phyloP scores from a whole-genome alignment of 2,113 vertebrate species.

The Ciconia stormi region DNA sequence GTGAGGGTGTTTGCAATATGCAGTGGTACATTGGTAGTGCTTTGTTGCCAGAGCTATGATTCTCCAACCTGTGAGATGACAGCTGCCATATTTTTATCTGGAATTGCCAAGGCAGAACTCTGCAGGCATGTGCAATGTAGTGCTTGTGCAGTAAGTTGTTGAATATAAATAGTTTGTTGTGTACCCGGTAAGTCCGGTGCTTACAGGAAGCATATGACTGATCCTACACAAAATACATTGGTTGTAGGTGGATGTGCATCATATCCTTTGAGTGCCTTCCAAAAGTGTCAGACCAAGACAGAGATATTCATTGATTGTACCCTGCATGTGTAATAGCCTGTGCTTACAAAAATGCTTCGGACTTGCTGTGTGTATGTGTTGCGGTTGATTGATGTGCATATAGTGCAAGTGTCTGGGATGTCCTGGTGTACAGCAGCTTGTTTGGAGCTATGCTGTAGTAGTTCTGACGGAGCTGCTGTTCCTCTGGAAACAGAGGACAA shows the following conservation, averaged over 20 bases:
- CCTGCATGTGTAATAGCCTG: background rate
- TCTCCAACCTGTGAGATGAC: background rate
- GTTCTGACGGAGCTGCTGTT: background rate
- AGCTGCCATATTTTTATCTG: background rate
- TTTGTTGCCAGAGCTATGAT: background rate
- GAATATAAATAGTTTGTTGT: background rate
- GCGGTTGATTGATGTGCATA: background rate
- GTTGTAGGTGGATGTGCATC: background rate
- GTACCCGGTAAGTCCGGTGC: background rate
- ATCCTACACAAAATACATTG: background rate
- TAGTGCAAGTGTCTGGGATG: accelerated
- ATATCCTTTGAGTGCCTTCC: background rate
- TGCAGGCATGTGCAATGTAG: background rate
- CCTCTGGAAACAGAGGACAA: background rate
- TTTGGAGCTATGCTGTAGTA: background rate
- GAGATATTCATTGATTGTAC: background rate
- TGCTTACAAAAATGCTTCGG: background rate
- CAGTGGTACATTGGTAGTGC: background rate
- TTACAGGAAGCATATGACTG: background rate
- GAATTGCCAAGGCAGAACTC: background rate
- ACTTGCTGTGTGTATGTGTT: background rate
- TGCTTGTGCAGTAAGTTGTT: background rate
- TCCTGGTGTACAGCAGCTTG: accelerated
- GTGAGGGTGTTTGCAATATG: background rate
- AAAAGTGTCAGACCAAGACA: background rate